Conservation (phyloP, 2,797 vertebrate species). For the Antrozous pallidus region DNA sequence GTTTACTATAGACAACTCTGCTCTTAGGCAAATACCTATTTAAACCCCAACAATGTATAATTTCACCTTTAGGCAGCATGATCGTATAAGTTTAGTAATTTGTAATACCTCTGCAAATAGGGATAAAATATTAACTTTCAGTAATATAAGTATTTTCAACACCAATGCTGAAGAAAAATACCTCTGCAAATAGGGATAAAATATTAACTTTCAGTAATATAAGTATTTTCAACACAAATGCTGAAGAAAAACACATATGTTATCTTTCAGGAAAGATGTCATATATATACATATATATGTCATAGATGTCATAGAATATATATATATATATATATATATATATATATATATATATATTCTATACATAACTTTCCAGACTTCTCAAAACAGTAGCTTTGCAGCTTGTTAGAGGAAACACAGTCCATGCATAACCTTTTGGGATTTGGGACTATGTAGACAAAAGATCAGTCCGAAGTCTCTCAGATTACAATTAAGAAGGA, state of each 20-base stretch:
- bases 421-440: conserved; percentile 44
- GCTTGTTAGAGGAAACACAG: conserved; percentile 62
- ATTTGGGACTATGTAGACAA: conserved; percentile 55
- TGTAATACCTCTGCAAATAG: conserved; percentile 71
- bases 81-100: conserved; percentile 69
- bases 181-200: conserved; percentile 68
- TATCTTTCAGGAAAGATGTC: conserved; percentile 56
- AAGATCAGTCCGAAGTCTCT: conserved; percentile 58
- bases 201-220: conserved; percentile 75
- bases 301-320: too few species aligned
- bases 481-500: conserved; percentile 62
- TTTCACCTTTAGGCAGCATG: conserved; percentile 73
- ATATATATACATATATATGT: too few species aligned
- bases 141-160: conserved; percentile 73
- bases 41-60: conserved; percentile 76
- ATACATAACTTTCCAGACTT: conserved; percentile 40
- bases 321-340: neutral
- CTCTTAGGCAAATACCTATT: conserved; percentile 78
- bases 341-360: conserved; percentile 4
- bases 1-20: conserved; percentile 75
- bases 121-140: conserved; percentile 76
- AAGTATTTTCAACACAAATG: conserved; percentile 71
- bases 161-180: conserved; percentile 63
- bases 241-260: neutral
- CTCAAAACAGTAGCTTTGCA: conserved; percentile 57